Base-by-base conservation (phyloP, 2,113 vertebrate species). In the Phalacrocorax aristotelis region DNA sequence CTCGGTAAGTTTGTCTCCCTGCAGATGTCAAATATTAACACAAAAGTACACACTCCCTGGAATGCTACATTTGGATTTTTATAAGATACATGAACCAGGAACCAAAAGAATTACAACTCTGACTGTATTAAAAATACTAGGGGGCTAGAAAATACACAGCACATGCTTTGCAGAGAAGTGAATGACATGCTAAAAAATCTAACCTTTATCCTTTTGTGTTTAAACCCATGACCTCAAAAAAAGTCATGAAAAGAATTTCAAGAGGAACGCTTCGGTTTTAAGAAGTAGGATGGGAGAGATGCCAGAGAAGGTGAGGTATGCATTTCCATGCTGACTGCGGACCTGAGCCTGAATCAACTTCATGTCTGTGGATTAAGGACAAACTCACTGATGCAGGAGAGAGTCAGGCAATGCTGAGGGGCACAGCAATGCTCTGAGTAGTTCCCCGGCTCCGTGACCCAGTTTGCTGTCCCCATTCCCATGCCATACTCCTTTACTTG, bases 11-110 rank as follows among this genome's bases (percentile, higher is more conserved):
- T 88, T 61, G 16, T 87, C 57, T 74, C 77, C 81, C 77, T 69
- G 54, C 26, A 69, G 57, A 83, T 82, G 44, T 91, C 87, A 95
- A 69, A 94, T 94, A 91, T 84, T 92, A 96, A 95, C 58, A 87
- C 61, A 76, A 79, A 76, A 76, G 30, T 69, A 84, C 49, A 89
- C 38, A 72, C 6, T 71, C 57, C 1, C 0, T 70, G 66, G 44
- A 95, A 93, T 42, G 71, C 57, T 58, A 74, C 87, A 61, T 72
- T 76, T 87, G 58, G 83, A 91, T 49, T 89, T 89, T 87, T 83
- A 3, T 70, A 94, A 89, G 46, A 87, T 54, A 79, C 9, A 51
- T 27, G 38, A 93, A 92, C 61, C 22, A 82, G 40, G 61, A 91
- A 93, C 34, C 5, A 79, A 66, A 91, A 66, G 77, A 79, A 44